Evolutionary conservation across 2,797 vertebrate species (phyloP).

Genomic region (Thaleichthys pacificus): DNA sequence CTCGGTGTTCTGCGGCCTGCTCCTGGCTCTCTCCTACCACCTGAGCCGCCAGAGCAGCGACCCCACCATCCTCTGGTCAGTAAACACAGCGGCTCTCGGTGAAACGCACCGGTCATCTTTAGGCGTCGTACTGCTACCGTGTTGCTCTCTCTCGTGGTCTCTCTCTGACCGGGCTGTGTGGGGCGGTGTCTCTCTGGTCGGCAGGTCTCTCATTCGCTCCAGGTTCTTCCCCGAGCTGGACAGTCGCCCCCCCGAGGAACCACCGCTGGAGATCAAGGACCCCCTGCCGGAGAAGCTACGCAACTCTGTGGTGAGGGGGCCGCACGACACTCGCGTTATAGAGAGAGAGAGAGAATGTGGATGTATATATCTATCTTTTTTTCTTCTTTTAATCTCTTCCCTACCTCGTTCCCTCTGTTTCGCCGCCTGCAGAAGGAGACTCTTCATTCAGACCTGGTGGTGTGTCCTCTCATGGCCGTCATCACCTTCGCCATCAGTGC

Average conservation of each 20-base stretch:
- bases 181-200: constrained; percentile 15
- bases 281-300: constrained; percentile 94
- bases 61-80: constrained; percentile 95
- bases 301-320: constrained; percentile 89
- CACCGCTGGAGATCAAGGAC: constrained; percentile 93
- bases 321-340: not conserved
- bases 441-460: constrained; percentile 94
- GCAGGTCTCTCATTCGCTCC: constrained; percentile 91
- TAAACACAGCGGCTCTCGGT: too few species aligned
- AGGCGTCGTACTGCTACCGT: too few species aligned
- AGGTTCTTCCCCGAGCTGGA: constrained; percentile 92
- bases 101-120: constrained; percentile 8
- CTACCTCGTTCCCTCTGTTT: constrained; percentile 83
- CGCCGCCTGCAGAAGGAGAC: constrained; percentile 90
- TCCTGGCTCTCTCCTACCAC: constrained; percentile 97
- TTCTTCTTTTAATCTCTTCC: too few species aligned
- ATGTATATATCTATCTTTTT: not conserved
- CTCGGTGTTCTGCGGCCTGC: constrained; percentile 94
- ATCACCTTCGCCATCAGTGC: constrained; percentile 98
- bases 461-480: constrained; percentile 92
- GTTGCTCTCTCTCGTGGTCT: too few species aligned
- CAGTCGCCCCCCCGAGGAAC: constrained; percentile 97
- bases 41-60: constrained; percentile 97
- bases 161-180: too few species aligned
- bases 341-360: not conserved